These are phyloP conservation scores for Anoura caudifer DNA, from an alignment of 2,113 vertebrate species.

Conservation along the genomic window DNA sequence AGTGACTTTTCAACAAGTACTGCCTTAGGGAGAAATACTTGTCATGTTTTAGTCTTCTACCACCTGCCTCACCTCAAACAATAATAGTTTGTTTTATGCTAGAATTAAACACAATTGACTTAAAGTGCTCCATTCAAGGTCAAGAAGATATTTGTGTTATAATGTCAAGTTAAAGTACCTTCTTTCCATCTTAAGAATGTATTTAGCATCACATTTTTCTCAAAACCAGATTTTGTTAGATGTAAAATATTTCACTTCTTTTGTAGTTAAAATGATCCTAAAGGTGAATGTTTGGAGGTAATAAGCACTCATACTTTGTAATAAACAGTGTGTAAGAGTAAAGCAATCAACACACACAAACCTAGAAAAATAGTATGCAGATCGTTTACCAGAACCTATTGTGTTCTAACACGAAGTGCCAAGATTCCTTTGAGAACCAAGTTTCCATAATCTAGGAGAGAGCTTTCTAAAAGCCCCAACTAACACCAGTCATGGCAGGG, in stretches of 20 bases:
- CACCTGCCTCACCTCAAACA: constrained; percentile 76
- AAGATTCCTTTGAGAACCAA: constrained; percentile 11
- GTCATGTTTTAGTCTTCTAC: constrained; percentile 76
- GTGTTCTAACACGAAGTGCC: background rate
- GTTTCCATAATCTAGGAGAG: constrained; percentile 22
- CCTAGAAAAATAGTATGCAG: background rate
- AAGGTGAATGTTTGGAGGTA: background rate
- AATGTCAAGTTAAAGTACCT: background rate
- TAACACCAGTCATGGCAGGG: constrained; percentile 16
- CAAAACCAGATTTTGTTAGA: background rate
- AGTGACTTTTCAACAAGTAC: constrained; percentile 73
- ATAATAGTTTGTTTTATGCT: constrained; percentile 73
- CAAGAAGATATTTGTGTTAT: constrained; percentile 41
- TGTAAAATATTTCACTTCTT: background rate
- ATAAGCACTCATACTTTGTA: background rate
- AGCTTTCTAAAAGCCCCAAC: constrained; percentile 37
- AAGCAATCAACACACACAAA: background rate
- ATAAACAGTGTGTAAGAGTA: background rate
- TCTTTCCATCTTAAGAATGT: constrained; percentile 28
- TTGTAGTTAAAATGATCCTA: background rate
- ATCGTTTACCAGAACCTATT: background rate
- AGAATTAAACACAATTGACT: constrained; percentile 74
- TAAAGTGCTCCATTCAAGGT: background rate
- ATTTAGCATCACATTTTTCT: constrained; percentile 15
- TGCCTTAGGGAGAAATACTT: constrained; percentile 81